phyloP scores from a whole-genome alignment of 1,140 invertebrate genomes.

The Heliothis subflexa region DNA sequence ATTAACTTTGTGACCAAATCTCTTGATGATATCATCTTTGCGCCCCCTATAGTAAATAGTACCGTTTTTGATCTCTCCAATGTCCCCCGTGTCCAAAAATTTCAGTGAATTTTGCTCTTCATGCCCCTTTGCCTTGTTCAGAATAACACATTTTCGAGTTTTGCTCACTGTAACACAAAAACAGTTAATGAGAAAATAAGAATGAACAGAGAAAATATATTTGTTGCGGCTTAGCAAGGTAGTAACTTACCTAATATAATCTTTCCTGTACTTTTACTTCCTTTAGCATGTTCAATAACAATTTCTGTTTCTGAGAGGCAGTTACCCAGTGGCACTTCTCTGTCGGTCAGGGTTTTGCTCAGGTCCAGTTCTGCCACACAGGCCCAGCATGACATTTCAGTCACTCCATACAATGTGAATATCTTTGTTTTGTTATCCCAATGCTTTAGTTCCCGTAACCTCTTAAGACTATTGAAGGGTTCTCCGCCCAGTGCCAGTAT shows the following conservation, averaged over 20 bases:
- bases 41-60: slow-evolving; percentile 89
- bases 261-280: slow-evolving; percentile 84
- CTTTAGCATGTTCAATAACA: slow-evolving; percentile 69
- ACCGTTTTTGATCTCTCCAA: slow-evolving; percentile 86
- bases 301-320: slow-evolving; percentile 88
- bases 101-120: slow-evolving; percentile 75
- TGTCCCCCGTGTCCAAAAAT: slow-evolving; percentile 90
- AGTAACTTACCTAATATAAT: slow-evolving; percentile 87
- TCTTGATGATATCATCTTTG: slow-evolving; percentile 90
- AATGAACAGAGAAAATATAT: neutral
- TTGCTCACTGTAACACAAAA: slow-evolving; percentile 86
- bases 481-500: slow-evolving; percentile 89
- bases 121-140: slow-evolving; percentile 83
- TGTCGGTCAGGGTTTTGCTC: slow-evolving; percentile 62
- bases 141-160: slow-evolving; percentile 88
- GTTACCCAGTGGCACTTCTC: slow-evolving; percentile 86
- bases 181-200: slow-evolving; percentile 20
- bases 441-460: slow-evolving; percentile 83
- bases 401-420: slow-evolving; percentile 94
- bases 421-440: slow-evolving; percentile 86
- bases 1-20: slow-evolving; percentile 90
- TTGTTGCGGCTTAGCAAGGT: neutral
- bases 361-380: slow-evolving; percentile 87
- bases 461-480: slow-evolving; percentile 84
- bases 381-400: slow-evolving; percentile 95